Evolutionary conservation across 2,797 vertebrate genomes (phyloP), one percentile per base, ranked within the genome.

Genomic region (Rhinatrema bivittatum): DNA sequence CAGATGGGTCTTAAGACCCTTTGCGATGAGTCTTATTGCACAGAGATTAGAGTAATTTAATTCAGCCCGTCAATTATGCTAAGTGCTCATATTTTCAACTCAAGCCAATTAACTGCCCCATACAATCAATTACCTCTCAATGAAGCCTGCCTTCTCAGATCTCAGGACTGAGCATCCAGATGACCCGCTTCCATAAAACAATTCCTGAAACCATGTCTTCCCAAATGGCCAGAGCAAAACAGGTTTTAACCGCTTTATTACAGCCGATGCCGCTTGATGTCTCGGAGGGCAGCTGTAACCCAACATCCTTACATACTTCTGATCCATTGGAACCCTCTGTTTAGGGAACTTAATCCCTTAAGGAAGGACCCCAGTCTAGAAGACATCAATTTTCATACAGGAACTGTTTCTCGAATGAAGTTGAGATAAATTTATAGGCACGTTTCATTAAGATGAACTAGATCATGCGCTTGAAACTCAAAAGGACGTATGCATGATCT

Each of bases 191-290:
- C 0, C 46, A 68, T 46, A 50, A 56, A 58, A 56, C 42, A 54
- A 66, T 62, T 67, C 63, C 61, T 29, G 42, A 66, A 59, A 66
- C 65, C 60, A 62, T 66, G 68, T 67, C 44, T 53, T 74, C 65
- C 56, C 66, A 53, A 55, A 62, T 50, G 70, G 74, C 56, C 42
- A 43, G 42, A 67, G 42, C 51, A n/a, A 68, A 65, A 59, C 62
- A 48, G 50, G 48, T 72, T 68, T 56, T 72, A 74, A 63, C 34
- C 61, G 68, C 74, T 70, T 68, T 70, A 74, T 70, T 74, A 72
- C 51, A 66, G 60, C 59, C 70, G 54, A 58, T n/a, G n/a, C n/a
- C n/a, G n/a, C n/a, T n/a, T n/a, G n/a, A n/a, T n/a, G n/a, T 63
- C 59, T 37, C n/a, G n/a, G n/a, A n/a, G n/a, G n/a, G n/a, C n/a